A percentile compares a stretch with the other conserved stretches of the same genome.
These are phyloP conservation scores for Trachops cirrhosus DNA, from an alignment of 2,797 vertebrate genomes.

Conservation along the genomic window DNA sequence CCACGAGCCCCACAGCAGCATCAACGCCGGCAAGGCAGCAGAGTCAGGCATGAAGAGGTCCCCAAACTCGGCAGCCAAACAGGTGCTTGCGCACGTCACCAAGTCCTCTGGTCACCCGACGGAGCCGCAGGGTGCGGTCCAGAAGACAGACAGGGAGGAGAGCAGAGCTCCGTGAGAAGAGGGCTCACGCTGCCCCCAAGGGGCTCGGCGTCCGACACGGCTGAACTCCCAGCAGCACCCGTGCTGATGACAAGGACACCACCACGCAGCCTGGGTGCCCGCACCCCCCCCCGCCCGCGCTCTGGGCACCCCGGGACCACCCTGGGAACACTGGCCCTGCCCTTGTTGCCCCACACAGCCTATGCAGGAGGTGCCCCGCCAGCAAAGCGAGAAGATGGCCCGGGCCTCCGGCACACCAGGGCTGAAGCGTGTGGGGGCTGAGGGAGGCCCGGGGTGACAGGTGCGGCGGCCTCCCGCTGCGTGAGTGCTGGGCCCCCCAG, in stretches of 20 bases:
- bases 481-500: neutral
- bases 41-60: neutral
- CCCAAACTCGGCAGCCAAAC: neutral
- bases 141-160: neutral
- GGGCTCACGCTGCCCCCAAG: neutral
- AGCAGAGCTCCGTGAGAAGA: neutral
- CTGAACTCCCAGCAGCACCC: neutral
- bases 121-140: neutral
- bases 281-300: too few relatives aligned
- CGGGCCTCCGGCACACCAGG: neutral
- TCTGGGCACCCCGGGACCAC: accelerated
- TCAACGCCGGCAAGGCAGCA: neutral
- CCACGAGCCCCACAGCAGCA: neutral
- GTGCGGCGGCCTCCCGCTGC: accelerated
- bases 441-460: too few relatives aligned
- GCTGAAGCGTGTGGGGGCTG: neutral
- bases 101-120: neutral
- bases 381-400: neutral
- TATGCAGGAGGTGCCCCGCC: neutral
- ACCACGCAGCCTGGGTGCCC: neutral
- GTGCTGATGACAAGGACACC: accelerated
- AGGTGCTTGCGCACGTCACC: accelerated
- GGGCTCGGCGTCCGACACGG: accelerated
- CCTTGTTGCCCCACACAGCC: neutral
- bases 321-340: neutral